Conservation (phyloP, 2,888 invertebrate genomes). For the Brachynemurus nebulosus region DNA sequence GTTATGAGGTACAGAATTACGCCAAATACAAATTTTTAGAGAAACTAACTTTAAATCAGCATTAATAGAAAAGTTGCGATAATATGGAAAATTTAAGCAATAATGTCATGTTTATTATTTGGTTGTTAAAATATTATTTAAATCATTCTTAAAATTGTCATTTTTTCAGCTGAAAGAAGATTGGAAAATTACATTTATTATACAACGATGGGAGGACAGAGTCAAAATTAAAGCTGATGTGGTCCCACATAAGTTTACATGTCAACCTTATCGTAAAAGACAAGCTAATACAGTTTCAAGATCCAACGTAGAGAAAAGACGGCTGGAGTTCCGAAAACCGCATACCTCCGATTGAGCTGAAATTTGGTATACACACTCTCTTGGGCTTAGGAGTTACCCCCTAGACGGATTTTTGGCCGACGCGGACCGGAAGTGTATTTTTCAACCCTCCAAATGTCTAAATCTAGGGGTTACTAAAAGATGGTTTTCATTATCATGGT, state of each 20-base stretch:
- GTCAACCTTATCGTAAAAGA: conserved; percentile 6
- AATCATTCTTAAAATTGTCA: conserved; percentile 3
- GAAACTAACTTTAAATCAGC: no score
- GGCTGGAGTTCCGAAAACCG: no score
- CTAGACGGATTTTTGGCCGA: no score
- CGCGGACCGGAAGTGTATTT: no score
- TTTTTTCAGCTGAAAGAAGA: conserved; percentile 8
- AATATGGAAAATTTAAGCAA: not conserved
- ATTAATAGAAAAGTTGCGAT: no score
- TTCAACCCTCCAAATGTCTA: no score
- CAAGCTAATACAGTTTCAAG: conserved; percentile 4
- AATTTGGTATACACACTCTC: conserved; percentile 5
- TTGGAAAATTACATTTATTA: conserved; percentile 7
- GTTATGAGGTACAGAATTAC: no score
- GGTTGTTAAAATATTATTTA: not conserved
- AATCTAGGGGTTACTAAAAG: no score
- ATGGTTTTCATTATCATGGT: no score
- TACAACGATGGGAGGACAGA: conserved; percentile 7
- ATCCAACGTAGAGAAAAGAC: conserved; percentile 7
- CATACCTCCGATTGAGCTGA: not conserved
- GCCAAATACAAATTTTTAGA: no score
- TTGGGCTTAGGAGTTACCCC: no score
- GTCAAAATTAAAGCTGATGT: conserved; percentile 8
- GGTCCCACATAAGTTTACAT: conserved; percentile 11
- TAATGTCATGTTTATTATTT: not conserved